Percentiles rank a stretch among this genome's conserved stretches.
phyloP scores from a whole-genome alignment of 2,113 vertebrate species.

The Dunckerocampus dactyliophorus region DNA sequence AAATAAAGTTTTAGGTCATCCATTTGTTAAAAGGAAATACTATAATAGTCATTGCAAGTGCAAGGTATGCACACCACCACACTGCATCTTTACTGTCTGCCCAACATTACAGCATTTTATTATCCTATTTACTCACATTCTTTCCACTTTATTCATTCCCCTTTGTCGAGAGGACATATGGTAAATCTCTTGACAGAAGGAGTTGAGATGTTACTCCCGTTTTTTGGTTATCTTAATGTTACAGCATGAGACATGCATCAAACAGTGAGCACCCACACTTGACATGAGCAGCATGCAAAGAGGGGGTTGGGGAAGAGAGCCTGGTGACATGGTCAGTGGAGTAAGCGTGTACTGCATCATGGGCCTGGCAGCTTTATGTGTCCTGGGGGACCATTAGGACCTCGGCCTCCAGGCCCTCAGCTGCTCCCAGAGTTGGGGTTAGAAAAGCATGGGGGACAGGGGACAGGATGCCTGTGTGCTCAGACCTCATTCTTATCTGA shows the following conservation, averaged over 20 bases:
- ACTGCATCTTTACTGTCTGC: constrained; percentile 16
- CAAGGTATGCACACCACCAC: too few species aligned
- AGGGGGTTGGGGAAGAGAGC: constrained; percentile 11
- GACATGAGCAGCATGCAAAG: constrained; percentile 43
- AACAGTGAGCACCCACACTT: constrained; percentile 40
- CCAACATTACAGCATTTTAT: constrained; percentile 45
- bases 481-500: constrained; percentile 53
- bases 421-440: constrained; percentile 44
- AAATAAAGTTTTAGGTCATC: neutral
- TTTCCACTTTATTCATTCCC: constrained; percentile 31
- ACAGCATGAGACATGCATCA: constrained; percentile 52
- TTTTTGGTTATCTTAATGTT: constrained; percentile 59
- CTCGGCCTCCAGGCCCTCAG: constrained; percentile 30
- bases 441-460: constrained; percentile 48
- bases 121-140: constrained; percentile 41
- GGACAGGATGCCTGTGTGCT: constrained; percentile 58
- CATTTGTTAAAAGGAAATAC: constrained; percentile 4
- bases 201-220: constrained; percentile 40
- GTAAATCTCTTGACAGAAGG: constrained; percentile 40
- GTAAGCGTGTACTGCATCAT: constrained; percentile 48
- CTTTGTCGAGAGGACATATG: constrained; percentile 43
- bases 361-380: constrained; percentile 62
- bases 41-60: too few species aligned
- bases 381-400: constrained; percentile 53
- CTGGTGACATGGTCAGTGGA: constrained; percentile 50